Percentiles rank a stretch among this genome's conserved stretches.
These are phyloP conservation scores for Amblyteles armatorius DNA, from an alignment of 2,888 invertebrate genomes.

Conservation along the genomic window DNA sequence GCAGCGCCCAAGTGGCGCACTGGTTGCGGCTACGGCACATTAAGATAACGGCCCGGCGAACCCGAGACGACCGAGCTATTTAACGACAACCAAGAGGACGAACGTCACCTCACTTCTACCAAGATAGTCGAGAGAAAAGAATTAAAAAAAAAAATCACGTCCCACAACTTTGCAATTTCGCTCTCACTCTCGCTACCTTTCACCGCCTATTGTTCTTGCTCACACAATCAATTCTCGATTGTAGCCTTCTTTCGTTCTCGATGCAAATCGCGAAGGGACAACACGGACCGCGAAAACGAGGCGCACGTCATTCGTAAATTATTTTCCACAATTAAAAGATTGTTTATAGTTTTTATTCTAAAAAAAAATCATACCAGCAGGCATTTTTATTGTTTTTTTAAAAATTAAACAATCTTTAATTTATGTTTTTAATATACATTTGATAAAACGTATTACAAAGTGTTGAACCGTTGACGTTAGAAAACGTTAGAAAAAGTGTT, in stretches of 20 bases:
- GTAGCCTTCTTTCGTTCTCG: not conserved
- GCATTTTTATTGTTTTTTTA: no score
- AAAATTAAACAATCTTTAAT: no score
- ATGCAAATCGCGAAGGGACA: conserved; percentile 15
- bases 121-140: conserved; percentile 14
- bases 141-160: conserved; percentile 37
- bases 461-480: no score
- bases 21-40: conserved; percentile 60
- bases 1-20: conserved; percentile 40
- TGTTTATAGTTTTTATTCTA: not conserved
- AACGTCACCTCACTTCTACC: conserved; percentile 50
- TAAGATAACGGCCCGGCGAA: conserved; percentile 59
- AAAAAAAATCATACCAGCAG: no score
- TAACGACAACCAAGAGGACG: conserved; percentile 34
- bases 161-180: conserved; percentile 22
- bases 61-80: conserved; percentile 49
- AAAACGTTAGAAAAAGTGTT: no score
- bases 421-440: no score
- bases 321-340: not conserved
- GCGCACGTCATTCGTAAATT: not conserved
- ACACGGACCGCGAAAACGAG: conserved; percentile 2
- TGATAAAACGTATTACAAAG: no score
- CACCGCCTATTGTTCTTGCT: conserved; percentile 39
- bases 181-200: conserved; percentile 49
- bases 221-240: conserved; percentile 42